Percentiles rank a stretch among this genome's conserved stretches.
These are phyloP conservation scores for Colaptes auratus DNA, from an alignment of 2,113 vertebrate genomes.

Conservation along the genomic window DNA sequence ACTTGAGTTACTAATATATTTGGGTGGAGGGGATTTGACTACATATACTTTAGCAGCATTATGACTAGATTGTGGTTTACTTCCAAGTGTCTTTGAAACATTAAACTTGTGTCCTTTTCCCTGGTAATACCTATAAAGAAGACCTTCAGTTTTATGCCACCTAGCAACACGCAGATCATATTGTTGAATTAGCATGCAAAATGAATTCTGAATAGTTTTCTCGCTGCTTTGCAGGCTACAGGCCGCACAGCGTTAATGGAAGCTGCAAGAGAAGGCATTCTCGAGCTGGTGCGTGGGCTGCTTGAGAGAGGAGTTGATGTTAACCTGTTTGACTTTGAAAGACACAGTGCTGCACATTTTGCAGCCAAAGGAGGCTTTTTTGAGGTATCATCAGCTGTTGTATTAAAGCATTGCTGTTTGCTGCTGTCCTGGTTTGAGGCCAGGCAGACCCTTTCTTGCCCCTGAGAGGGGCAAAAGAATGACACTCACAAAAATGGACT, in stretches of 20 bases:
- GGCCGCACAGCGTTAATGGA: conserved; percentile 91
- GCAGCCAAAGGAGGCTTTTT: conserved; percentile 91
- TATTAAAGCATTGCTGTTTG: not conserved
- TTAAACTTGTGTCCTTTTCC: not conserved
- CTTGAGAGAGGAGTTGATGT: conserved; percentile 84
- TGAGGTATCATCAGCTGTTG: conserved; percentile 75
- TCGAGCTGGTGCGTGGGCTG: conserved; percentile 81
- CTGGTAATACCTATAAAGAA: not conserved
- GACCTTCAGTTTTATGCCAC: not conserved
- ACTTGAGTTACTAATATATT: not conserved
- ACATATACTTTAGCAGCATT: not conserved
- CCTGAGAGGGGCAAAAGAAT: too few relatives aligned
- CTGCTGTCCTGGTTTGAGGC: too few relatives aligned
- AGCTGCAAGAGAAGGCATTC: conserved; percentile 79
- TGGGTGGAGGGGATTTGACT: not conserved
- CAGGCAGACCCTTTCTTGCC: too few relatives aligned
- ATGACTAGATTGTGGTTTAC: not conserved
- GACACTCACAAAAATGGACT: too few relatives aligned
- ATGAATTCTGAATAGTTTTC: not conserved
- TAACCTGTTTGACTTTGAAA: conserved; percentile 80
- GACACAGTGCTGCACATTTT: conserved; percentile 85
- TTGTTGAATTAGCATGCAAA: not conserved
- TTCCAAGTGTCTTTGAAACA: not conserved
- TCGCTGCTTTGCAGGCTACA: conserved; percentile 77
- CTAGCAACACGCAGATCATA: not conserved